Evolutionary conservation across 1,140 invertebrate genomes (phyloP), one percentile per base, ranked within the genome.

Genomic region (Drosophila yakuba): DNA sequence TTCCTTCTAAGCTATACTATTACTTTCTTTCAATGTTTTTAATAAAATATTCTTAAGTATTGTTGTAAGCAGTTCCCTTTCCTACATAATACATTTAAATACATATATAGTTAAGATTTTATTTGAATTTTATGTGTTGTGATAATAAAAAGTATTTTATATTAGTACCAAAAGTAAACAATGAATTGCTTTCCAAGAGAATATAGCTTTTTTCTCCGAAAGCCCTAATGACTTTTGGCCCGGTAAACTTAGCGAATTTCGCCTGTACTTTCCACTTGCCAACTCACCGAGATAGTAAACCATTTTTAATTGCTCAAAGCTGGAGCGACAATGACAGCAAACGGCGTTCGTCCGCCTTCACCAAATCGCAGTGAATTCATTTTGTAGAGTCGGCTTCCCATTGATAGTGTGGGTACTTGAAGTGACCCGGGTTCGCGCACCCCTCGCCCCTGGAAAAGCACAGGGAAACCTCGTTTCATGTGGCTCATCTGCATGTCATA

Each of bases 281-380:
- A 72, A 63, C 69, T 67, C 62, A 77, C 36, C 48, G 50, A 55
- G 45, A 39, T 51, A 48, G 64, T 52, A 64, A 66, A 69, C 60
- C 52, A 66, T 66, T 84, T 89, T 89, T 89, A 89, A 89, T 89
- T 89, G 74, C 85, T 78, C 84, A 89, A 89, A 89, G 84, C 84
- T 44, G 47, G 59, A 69, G 83, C 83, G 83, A 86, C 83, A 88
- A 63, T 73, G 80, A 76, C 64, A 45, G 64, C 60, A 4, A 36
- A 50, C 20, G 51, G 12, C 23, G 54, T 47, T 61, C 48, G 45
- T 32, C 47, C 38, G 45, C 41, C 57, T 54, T 43, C 45, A 51
- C 48, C 54, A 89, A 89, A 89, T 89, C 84, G 80, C 85, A 89
- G 84, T 71, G 72, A 71, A 60, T 88, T 83, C 83, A 88, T 83